Conservation (phyloP, 2,797 vertebrate species). For the Rhincodon typus region DNA sequence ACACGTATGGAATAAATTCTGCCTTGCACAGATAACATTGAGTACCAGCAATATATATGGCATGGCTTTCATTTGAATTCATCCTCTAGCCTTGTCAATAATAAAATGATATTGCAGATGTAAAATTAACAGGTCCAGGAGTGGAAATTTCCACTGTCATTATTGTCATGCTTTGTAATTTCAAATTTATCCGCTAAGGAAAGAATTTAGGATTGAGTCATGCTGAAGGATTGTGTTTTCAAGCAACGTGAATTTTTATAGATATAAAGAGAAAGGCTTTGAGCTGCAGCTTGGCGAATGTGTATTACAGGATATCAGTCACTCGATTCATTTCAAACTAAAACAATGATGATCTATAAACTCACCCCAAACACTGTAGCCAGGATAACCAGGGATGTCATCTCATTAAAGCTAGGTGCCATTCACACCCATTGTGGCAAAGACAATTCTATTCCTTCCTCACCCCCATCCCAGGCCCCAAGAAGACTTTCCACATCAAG, state of each 20-base stretch:
- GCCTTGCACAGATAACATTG: not conserved
- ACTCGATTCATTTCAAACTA: not conserved
- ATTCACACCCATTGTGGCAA: not conserved
- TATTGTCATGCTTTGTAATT: not conserved
- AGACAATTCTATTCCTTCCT: constrained; percentile 2
- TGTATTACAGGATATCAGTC: not conserved
- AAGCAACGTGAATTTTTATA: not conserved
- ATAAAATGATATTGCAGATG: not conserved
- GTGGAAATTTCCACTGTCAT: not conserved
- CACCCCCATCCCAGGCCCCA: too few species aligned
- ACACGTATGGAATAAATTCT: not conserved
- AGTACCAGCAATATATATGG: too few species aligned
- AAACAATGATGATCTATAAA: not conserved
- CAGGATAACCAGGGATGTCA: not conserved
- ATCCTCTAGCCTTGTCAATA: not conserved
- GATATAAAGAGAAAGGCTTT: not conserved
- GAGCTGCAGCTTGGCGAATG: not conserved
- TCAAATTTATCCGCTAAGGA: not conserved
- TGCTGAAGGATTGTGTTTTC: not conserved
- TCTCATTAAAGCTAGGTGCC: not conserved
- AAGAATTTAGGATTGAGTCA: not conserved
- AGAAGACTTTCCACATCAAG: too few species aligned
- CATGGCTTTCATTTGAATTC: not conserved
- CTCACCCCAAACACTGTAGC: not conserved
- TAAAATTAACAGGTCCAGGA: not conserved